These are phyloP conservation scores for Lynx canadensis DNA, from an alignment of 2,113 vertebrate genomes.

Conservation along the genomic window DNA sequence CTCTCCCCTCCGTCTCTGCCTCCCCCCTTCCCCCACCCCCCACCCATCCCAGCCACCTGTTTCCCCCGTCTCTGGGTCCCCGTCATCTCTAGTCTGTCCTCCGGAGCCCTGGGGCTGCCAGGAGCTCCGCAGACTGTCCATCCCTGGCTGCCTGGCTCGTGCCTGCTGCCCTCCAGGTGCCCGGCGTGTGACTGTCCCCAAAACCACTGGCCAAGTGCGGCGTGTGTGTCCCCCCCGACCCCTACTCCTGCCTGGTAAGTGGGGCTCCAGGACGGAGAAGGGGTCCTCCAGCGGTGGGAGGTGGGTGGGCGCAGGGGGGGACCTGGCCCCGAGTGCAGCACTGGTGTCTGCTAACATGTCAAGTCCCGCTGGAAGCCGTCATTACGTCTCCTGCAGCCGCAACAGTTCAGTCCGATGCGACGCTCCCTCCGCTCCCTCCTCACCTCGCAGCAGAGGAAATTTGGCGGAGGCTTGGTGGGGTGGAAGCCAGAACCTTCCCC, in stretches of 20 bases:
- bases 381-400: slow-evolving; percentile 79
- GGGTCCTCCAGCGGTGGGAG: slow-evolving; percentile 5
- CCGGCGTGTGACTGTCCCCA: slow-evolving; percentile 14
- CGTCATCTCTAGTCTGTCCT: slow-evolving; percentile 69
- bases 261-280: slow-evolving; percentile 42
- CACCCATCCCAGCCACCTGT: slow-evolving; percentile 61
- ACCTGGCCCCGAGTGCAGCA: background rate
- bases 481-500: background rate
- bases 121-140: slow-evolving; percentile 65
- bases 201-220: slow-evolving; percentile 52
- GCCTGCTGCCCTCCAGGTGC: slow-evolving; percentile 34
- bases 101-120: slow-evolving; percentile 68
- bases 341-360: slow-evolving; percentile 61
- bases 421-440: background rate
- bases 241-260: slow-evolving; percentile 73
- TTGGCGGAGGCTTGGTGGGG: background rate
- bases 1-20: slow-evolving; percentile 7
- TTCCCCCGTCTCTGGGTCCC: background rate
- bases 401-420: slow-evolving; percentile 51
- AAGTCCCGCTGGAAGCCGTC: slow-evolving; percentile 81
- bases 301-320: slow-evolving; percentile 62
- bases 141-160: slow-evolving; percentile 47
- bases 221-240: background rate
- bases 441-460: accelerated
- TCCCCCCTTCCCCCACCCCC: slow-evolving; percentile 17